Base-by-base conservation (phyloP, 2,113 vertebrate species). In the Erinaceus europaeus region DNA sequence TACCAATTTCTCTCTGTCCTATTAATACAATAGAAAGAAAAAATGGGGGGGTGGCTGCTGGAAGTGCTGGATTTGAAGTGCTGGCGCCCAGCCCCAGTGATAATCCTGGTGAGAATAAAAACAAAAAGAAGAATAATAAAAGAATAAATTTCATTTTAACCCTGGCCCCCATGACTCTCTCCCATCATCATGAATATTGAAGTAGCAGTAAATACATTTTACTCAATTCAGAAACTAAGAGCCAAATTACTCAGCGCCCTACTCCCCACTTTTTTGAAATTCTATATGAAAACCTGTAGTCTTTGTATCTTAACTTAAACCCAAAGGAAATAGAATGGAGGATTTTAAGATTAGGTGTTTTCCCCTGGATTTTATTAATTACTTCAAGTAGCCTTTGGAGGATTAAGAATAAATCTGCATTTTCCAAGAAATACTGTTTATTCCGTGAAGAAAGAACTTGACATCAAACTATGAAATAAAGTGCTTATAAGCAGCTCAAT, bases 401-500 rank as follows among this genome's bases (percentile, higher is more conserved):
- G 90, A 76, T 74, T 89, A 79, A 90, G 91, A 73, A 4, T 10
- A 2, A 18, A 72, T 75, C 29, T 71, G 36, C 34, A n/a, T 72
- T 79, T 96, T 82, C 62, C 65, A 64, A 91, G 61, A 84, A 86
- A 82, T 23, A 2, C 13, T 48, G 23, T 84, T 87, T 92, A 75
- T 64, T 57, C 36, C 53, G 65, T 57, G 53, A 92, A n/a, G 17
- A 84, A 88, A 71, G 29, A 48, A 13, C 13, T 11, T 40, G 12
- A 78, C 23, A 74, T 13, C 0, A 38, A 83, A 61, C 1, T 6
- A 73, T 62, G 64, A 27, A 81, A 64, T 44, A 34, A 79, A 91
- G 0, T 9, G 1, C 10, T 88, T 50, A 71, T 20, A 53, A 13
- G 38, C 0, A 61, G 36, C 38, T 62, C 48, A 69, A 2, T 0